phyloP scores from a whole-genome alignment of 1,140 invertebrate genomes.

The Neuroterus valhalla region DNA sequence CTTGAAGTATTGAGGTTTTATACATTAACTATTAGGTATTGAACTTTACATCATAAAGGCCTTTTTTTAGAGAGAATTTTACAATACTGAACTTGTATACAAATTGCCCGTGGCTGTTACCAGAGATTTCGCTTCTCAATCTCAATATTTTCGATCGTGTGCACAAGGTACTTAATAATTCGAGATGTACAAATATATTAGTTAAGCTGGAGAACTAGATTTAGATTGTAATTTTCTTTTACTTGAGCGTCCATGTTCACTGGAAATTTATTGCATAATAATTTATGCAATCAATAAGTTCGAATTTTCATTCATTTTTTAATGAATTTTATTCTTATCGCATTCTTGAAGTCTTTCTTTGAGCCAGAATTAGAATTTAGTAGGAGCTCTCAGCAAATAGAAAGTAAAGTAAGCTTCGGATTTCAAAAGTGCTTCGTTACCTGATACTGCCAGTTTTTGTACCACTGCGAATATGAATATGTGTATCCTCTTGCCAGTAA shows the following conservation, averaged over 20 bases:
- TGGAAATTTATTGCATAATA: no score
- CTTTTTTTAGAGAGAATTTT: no score
- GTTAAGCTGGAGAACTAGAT: not conserved
- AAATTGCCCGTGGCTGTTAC: not conserved
- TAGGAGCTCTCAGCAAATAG: not conserved
- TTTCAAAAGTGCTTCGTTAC: not conserved
- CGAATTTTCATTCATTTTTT: not conserved
- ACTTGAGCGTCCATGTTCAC: no score
- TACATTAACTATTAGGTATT: no score
- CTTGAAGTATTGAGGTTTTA: no score
- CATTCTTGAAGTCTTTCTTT: conserved; percentile 7
- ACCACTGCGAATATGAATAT: not conserved
- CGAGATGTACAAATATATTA: conserved; percentile 20
- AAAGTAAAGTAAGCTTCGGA: no score
- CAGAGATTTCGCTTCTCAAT: conserved; percentile 5
- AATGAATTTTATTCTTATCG: not conserved
- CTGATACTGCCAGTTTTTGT: conserved; percentile 8
- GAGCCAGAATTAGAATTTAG: conserved; percentile 1
- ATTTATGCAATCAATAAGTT: not conserved
- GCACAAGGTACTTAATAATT: conserved; percentile 10
- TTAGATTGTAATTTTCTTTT: conserved; percentile 3
- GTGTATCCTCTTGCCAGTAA: not conserved
- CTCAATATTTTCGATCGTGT: not conserved
- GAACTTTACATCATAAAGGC: no score
- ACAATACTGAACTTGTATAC: not conserved